Conservation (phyloP, 2,113 vertebrate species). For the Lepus europaeus region DNA sequence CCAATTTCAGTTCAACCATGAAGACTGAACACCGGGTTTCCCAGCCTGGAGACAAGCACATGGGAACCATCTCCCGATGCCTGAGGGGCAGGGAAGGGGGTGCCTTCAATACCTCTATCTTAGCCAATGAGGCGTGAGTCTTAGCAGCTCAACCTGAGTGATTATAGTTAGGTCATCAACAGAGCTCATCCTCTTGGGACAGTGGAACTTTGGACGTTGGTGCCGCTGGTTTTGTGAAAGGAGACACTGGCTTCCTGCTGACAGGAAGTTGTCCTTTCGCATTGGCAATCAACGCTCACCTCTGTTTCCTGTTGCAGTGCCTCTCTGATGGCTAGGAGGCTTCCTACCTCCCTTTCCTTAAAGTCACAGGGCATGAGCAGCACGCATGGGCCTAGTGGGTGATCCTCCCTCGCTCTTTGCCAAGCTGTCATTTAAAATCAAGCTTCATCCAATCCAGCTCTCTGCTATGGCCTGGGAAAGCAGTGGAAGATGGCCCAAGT, state of each 20-base stretch:
- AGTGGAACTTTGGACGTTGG: constrained; percentile 12
- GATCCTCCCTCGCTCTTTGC: constrained; percentile 14
- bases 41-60: background rate
- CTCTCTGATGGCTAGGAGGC: background rate
- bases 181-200: constrained; percentile 23
- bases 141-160: background rate
- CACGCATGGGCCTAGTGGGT: background rate
- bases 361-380: background rate
- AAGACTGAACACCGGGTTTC: background rate
- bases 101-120: background rate
- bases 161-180: constrained; percentile 24
- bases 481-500: too few species aligned
- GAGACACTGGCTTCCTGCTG: background rate
- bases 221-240: background rate
- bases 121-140: background rate
- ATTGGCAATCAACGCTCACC: background rate
- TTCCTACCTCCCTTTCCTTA: background rate
- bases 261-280: background rate
- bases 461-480: too few species aligned
- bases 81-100: background rate
- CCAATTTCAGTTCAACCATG: background rate
- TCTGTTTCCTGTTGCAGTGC: background rate
- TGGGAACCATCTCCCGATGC: background rate
- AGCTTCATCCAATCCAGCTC: too few species aligned
- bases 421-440: background rate